Conservation (phyloP, 1,140 invertebrate species). For the Cherax quadricarinatus region DNA sequence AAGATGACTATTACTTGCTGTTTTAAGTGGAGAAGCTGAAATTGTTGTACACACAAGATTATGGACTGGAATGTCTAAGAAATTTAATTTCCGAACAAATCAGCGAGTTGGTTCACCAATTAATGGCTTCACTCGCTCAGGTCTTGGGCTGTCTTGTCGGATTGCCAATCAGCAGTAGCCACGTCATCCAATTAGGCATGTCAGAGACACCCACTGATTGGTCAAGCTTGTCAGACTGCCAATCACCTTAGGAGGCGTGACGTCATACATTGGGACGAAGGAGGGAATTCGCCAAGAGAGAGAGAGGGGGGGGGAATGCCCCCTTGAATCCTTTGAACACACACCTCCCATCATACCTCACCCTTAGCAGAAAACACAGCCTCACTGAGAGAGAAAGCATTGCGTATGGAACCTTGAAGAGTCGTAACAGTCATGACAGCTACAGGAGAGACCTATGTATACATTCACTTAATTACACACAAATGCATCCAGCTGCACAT, state of each 20-base stretch:
- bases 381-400: too few relatives aligned
- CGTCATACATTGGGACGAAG: constrained; percentile 8
- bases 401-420: too few relatives aligned
- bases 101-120: constrained; percentile 21
- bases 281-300: neutral
- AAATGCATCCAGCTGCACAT: neutral
- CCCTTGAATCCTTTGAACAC: too few relatives aligned
- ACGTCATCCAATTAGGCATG: constrained; percentile 52
- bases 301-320: neutral
- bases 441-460: too few relatives aligned
- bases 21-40: too few relatives aligned
- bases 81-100: neutral
- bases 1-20: too few relatives aligned
- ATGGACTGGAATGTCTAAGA: neutral
- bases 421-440: too few relatives aligned
- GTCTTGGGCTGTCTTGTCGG: neutral
- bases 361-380: too few relatives aligned
- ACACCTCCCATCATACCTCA: too few relatives aligned
- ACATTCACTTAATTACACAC: too few relatives aligned
- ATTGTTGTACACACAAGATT: neutral
- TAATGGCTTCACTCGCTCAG: constrained; percentile 17
- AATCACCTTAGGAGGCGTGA: neutral
- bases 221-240: constrained; percentile 21
- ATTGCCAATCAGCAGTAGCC: constrained; percentile 30
- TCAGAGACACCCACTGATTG: constrained; percentile 17